Percentiles rank a stretch among this genome's conserved stretches.
phyloP scores from a whole-genome alignment of 2,888 invertebrate genomes.

The Drosophila algonquin region DNA sequence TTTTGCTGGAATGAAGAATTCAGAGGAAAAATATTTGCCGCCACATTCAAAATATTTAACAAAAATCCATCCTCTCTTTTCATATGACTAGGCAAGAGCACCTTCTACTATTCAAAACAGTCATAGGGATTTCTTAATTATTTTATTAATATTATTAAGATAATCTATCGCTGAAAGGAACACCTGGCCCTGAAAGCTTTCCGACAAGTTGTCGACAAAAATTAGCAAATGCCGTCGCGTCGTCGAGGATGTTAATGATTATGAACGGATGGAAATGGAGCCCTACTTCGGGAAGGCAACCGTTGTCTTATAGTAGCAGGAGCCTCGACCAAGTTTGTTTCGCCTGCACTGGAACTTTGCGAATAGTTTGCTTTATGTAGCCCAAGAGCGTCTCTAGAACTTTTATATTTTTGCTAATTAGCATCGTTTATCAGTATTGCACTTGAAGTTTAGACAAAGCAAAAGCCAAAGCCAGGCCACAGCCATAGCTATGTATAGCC shows the following conservation, averaged over 20 bases:
- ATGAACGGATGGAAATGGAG: conserved; percentile 23
- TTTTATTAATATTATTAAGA: conserved; percentile 55
- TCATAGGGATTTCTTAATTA: conserved; percentile 26
- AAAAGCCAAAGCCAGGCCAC: background rate
- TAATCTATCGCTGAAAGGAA: conserved; percentile 34
- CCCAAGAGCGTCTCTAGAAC: conserved; percentile 23
- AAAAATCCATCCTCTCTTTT: too few relatives aligned
- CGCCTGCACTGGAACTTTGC: conserved; percentile 27
- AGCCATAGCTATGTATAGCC: background rate
- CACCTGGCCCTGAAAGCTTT: conserved; percentile 18
- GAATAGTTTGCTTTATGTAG: conserved; percentile 33
- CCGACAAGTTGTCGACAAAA: conserved; percentile 33
- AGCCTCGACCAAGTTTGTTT: conserved; percentile 22
- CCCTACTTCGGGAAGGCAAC: conserved; percentile 8
- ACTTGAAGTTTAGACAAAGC: conserved; percentile 12
- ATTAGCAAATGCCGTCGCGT: conserved; percentile 41
- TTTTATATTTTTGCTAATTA: conserved; percentile 53
- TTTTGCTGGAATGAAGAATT: conserved; percentile 16
- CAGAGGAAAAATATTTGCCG: too few relatives aligned
- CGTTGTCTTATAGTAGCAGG: conserved; percentile 19
- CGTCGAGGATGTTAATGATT: conserved; percentile 37
- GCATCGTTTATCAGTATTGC: conserved; percentile 30
- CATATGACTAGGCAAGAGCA: too few relatives aligned
- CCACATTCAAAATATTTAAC: too few relatives aligned
- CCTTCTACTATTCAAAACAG: conserved; percentile 2